These are phyloP conservation scores for Zoanthus gigantus DNA, from an alignment of 92 coral and sea anemone species.

Conservation along the genomic window DNA sequence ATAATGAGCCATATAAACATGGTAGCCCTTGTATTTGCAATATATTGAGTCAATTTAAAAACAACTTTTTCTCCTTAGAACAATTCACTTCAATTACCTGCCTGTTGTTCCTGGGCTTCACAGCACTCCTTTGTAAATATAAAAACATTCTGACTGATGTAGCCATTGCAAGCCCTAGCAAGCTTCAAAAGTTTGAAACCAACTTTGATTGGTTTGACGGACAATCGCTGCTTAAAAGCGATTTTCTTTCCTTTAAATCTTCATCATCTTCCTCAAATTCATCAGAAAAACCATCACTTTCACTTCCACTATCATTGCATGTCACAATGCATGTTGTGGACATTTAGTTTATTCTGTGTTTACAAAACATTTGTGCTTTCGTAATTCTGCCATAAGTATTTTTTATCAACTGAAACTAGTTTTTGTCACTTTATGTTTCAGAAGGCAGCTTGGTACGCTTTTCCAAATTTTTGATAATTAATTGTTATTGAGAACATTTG, in stretches of 20 bases:
- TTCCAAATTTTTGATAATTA: too few relatives aligned
- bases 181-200: slow-evolving; percentile 14
- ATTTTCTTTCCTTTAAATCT: neutral
- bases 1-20: slow-evolving; percentile 6
- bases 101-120: slow-evolving; percentile 1
- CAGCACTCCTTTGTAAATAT: slow-evolving; percentile 11
- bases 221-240: neutral
- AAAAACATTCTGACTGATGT: neutral
- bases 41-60: neutral
- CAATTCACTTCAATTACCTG: neutral
- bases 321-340: neutral
- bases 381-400: too few relatives aligned
- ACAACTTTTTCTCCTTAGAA: neutral
- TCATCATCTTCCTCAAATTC: neutral
- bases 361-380: too few relatives aligned
- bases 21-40: neutral
- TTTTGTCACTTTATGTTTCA: too few relatives aligned
- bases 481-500: too few relatives aligned
- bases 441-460: too few relatives aligned
- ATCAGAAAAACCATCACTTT: neutral
- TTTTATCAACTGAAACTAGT: too few relatives aligned
- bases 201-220: slow-evolving; percentile 2
- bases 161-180: slow-evolving; percentile 1
- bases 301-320: neutral
- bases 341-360: too few relatives aligned